Percentiles rank a stretch among this genome's conserved stretches.
Conservation (phyloP, 2,113 vertebrate species). For the Gavialis gangeticus region DNA sequence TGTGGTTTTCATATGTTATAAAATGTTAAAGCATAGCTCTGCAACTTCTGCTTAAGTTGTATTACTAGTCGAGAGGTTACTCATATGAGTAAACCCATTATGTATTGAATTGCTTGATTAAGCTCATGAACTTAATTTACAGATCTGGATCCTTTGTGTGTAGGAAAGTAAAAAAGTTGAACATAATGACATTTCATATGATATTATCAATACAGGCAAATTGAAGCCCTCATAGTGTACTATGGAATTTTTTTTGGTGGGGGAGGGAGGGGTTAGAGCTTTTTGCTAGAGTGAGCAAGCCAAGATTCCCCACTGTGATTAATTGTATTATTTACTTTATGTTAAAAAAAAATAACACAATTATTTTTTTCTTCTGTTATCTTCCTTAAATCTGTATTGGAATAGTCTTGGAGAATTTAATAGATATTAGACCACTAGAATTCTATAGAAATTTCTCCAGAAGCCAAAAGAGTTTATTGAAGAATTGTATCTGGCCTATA, state of each 20-base stretch:
- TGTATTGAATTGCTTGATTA: neutral
- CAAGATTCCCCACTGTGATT: neutral
- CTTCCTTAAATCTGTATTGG: neutral
- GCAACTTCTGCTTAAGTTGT: neutral
- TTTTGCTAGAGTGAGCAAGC: neutral
- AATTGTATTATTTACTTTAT: too few species aligned
- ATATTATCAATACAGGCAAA: neutral
- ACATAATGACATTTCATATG: neutral
- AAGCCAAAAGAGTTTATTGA: fast-evolving
- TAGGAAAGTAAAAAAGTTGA: neutral
- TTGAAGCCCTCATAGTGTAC: neutral
- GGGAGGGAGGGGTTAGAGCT: too few species aligned
- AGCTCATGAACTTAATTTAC: neutral
- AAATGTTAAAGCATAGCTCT: neutral
- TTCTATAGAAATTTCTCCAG: neutral
- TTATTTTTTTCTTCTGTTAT: neutral
- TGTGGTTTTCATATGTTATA: neutral
- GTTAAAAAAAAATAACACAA: too few species aligned
- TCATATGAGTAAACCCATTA: neutral
- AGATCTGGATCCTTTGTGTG: neutral
- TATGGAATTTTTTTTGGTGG: neutral
- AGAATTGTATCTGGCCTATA: neutral
- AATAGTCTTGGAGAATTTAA: neutral
- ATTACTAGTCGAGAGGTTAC: neutral
- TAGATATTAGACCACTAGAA: neutral